These are phyloP conservation scores for Perca fluviatilis DNA, from an alignment of 2,113 vertebrate species.

Conservation along the genomic window DNA sequence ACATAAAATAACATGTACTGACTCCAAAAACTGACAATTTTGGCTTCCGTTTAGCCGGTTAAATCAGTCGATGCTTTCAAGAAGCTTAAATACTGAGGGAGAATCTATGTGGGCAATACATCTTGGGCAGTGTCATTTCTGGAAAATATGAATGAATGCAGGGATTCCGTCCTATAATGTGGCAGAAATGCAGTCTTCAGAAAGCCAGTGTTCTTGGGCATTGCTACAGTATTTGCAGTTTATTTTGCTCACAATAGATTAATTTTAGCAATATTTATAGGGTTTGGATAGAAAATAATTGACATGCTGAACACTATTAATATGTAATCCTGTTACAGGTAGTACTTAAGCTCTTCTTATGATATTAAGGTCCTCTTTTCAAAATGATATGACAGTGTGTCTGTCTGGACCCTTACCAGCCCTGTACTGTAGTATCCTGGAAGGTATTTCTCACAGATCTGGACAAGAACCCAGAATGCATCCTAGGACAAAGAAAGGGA, in stretches of 20 bases:
- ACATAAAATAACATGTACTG: background rate
- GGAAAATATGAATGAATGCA: background rate
- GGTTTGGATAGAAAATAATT: conserved; percentile 14
- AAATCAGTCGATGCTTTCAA: background rate
- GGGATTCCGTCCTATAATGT: background rate
- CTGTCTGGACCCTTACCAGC: conserved; percentile 76
- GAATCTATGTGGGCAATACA: background rate
- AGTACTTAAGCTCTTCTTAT: background rate
- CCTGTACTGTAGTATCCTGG: conserved; percentile 89
- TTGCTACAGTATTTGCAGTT: background rate
- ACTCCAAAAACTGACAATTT: background rate
- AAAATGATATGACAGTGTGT: background rate
- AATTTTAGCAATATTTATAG: background rate
- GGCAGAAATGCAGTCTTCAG: background rate
- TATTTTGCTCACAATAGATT: background rate
- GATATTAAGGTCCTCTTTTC: conserved; percentile 6
- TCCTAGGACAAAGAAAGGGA: conserved; percentile 71
- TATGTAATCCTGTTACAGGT: conserved; percentile 5
- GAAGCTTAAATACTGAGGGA: background rate
- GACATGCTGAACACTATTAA: conserved; percentile 12
- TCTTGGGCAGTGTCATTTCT: background rate
- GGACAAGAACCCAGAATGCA: conserved; percentile 88
- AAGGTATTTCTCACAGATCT: conserved; percentile 89
- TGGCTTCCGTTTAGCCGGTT: background rate
- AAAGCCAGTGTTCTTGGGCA: background rate